Percentiles rank a stretch among this genome's conserved stretches.
phyloP scores from a whole-genome alignment of 2,113 vertebrate species.

The Petroica traversi region DNA sequence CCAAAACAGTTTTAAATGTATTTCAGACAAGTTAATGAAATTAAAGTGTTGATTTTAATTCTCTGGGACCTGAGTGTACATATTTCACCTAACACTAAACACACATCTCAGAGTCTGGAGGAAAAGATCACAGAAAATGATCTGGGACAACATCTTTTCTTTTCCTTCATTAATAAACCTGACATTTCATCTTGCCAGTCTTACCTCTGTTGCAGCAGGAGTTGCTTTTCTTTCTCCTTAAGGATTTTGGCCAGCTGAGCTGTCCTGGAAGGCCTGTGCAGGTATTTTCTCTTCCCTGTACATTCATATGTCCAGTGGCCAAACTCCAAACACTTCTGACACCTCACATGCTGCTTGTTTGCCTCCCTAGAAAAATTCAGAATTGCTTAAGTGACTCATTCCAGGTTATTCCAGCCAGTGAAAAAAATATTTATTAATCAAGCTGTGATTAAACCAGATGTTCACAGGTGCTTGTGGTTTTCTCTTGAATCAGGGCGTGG shows the following conservation, averaged over 20 bases:
- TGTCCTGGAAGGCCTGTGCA: constrained; percentile 93
- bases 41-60: background rate
- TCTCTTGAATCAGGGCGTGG: too few species aligned
- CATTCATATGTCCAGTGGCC: constrained; percentile 99
- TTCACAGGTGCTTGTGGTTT: too few species aligned
- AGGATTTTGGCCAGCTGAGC: constrained; percentile 90
- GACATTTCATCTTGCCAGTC: background rate
- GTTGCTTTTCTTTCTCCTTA: constrained; percentile 87
- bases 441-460: background rate
- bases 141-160: background rate
- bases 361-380: constrained; percentile 82
- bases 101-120: background rate
- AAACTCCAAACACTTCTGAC: constrained; percentile 96
- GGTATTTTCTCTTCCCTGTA: constrained; percentile 96
- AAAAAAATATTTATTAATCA: background rate
- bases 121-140: background rate
- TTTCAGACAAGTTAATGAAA: background rate
- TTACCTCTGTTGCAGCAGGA: constrained; percentile 83
- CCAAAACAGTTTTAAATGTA: background rate
- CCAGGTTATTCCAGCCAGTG: too few species aligned
- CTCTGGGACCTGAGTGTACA: background rate
- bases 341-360: constrained; percentile 95
- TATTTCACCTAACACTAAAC: background rate
- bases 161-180: background rate
- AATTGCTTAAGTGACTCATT: background rate